Percentiles rank a stretch among this genome's conserved stretches.
These are phyloP conservation scores for Enteromius thamalakanensis DNA, from an alignment of 2,797 vertebrate genomes.

Conservation along the genomic window DNA sequence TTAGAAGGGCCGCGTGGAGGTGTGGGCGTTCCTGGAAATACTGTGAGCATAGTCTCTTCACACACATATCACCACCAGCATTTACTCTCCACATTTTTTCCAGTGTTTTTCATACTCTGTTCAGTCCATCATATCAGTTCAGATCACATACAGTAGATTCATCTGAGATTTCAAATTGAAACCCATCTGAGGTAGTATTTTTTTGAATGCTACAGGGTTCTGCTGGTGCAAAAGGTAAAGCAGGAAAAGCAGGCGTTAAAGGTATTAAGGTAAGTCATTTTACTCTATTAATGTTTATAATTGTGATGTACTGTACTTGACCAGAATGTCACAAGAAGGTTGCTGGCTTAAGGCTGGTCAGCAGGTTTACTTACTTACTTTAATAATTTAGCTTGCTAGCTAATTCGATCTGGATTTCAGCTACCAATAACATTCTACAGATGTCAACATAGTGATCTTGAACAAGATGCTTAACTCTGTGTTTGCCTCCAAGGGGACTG, in stretches of 20 bases:
- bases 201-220: conserved; percentile 66
- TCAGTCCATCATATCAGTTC: not conserved
- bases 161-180: not conserved
- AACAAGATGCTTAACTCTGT: not conserved
- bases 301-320: not conserved
- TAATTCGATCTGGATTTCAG: not conserved
- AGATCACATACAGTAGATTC: not conserved
- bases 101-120: not conserved
- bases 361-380: not conserved
- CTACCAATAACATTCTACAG: not conserved
- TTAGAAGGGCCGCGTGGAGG: conserved; percentile 76
- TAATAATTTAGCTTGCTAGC: not conserved
- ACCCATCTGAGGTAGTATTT: conserved; percentile 14
- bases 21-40: conserved; percentile 72
- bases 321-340: not conserved
- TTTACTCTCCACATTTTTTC: not conserved
- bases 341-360: not conserved
- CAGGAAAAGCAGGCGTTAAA: conserved; percentile 67
- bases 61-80: not conserved
- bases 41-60: conserved; percentile 64
- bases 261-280: conserved; percentile 72
- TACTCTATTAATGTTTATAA: conserved; percentile 4
- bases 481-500: not conserved
- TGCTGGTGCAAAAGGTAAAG: conserved; percentile 64
- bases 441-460: not conserved